Evolutionary conservation across 2,113 vertebrate genomes (phyloP).

Genomic region (Pogonocichla stellata): DNA sequence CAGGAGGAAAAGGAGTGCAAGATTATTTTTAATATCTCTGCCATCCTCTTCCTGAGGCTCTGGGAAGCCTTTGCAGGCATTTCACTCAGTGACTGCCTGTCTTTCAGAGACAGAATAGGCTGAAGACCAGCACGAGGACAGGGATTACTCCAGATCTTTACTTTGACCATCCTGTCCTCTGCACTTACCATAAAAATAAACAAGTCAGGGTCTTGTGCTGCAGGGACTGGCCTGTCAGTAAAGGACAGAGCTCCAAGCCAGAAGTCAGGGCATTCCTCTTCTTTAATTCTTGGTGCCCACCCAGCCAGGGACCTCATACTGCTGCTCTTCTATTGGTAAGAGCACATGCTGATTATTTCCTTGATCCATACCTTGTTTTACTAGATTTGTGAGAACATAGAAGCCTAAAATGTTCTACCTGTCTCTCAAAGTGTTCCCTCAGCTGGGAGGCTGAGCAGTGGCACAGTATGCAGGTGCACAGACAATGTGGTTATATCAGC

Average conservation of each 20-base stretch:
- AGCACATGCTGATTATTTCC: not conserved
- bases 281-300: not conserved
- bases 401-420: not conserved
- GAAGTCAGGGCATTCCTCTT: not conserved
- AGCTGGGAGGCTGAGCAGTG: not conserved
- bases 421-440: not conserved
- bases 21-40: not conserved
- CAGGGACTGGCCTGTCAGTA: not conserved
- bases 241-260: not conserved
- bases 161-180: not conserved
- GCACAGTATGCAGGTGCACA: not conserved
- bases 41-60: not conserved
- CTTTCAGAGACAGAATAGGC: not conserved
- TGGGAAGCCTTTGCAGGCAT: not conserved
- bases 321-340: not conserved
- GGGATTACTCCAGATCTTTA: not conserved
- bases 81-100: not conserved
- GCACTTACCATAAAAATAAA: not conserved
- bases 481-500: not conserved
- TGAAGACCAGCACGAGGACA: not conserved
- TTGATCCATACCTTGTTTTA: not conserved
- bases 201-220: not conserved
- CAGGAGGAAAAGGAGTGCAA: not conserved
- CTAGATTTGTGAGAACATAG: not conserved
- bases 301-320: not conserved